Conservation (phyloP, 2,888 invertebrate genomes). For the Cryptosula pallasiana region DNA sequence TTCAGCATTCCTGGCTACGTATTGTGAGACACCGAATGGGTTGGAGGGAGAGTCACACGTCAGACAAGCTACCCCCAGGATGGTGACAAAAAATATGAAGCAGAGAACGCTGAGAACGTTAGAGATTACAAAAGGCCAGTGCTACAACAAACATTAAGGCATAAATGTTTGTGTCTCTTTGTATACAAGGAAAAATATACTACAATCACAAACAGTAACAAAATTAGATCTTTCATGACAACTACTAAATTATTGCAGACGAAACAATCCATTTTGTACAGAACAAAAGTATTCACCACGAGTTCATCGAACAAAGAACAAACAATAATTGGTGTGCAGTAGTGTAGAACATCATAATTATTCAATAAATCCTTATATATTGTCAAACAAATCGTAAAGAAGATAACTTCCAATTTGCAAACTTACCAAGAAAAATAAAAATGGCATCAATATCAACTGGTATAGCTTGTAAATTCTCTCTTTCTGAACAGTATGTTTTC, state of each 20-base stretch:
- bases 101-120: slow-evolving; percentile 66
- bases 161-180: too few species aligned
- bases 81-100: slow-evolving; percentile 74
- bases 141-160: slow-evolving; percentile 33
- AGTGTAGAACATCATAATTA: too few species aligned
- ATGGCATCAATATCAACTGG: too few species aligned
- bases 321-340: too few species aligned
- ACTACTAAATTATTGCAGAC: not conserved
- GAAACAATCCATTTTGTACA: not conserved
- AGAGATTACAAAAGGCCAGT: slow-evolving; percentile 42
- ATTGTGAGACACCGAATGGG: slow-evolving; percentile 80
- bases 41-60: slow-evolving; percentile 77
- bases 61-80: slow-evolving; percentile 77
- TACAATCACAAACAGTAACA: not conserved
- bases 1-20: slow-evolving; percentile 65
- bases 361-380: too few species aligned
- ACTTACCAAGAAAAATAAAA: too few species aligned
- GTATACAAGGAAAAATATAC: too few species aligned
- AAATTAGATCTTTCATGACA: not conserved
- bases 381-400: too few species aligned
- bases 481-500: too few species aligned
- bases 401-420: too few species aligned
- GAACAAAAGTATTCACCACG: not conserved
- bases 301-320: not conserved
- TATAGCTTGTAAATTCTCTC: too few species aligned